Evolutionary conservation across 2,888 invertebrate species (phyloP), one percentile per base, ranked within the genome.

Genomic region (Drosophila kambysellisi): DNA sequence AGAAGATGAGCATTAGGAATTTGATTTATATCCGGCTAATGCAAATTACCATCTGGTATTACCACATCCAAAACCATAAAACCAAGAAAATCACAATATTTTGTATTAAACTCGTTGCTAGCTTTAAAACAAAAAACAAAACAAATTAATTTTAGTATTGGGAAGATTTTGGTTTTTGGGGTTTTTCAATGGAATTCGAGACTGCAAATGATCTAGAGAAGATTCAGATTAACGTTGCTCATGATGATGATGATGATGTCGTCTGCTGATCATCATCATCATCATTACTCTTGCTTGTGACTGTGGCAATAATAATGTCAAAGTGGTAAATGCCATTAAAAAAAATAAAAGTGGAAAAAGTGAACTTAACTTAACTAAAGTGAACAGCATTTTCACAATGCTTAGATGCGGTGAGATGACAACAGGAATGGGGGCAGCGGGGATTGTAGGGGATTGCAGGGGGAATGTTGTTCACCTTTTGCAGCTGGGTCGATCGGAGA

Each of bases 391-490:
- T 25, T 46, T 15, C 15, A 46, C 20, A 46, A 4, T 46, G 46
- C 46, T 46, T 37, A 46, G 63, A 43, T 12, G 54, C 32, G 39
- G 32, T 17, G 20, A 3, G 54, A 30, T 7, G 32, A 37, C 11
- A 12, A 15, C 29, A 17, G 20, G 37, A 51, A 54, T 25, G 25
- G 35, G 54, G 51, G 29, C 46, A 30, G 50, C 20, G 65, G 30
- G 51, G 50, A 39, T 15, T 17, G 17, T 3, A 29, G 39, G 11
- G 11, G 52, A 37, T 39, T 57, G 65, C 50, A 25, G 29, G 32
- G 52, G 52, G 54, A 83, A 81, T 87, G 88, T 74, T 90, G 88
- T 89, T 88, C 82, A 88, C 88, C 88, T 88, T 88, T 90, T 72
- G 70, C 57, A 71, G 67, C 59, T 64, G 66, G 61, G 63, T 61